Conservation (phyloP, 2,113 vertebrate genomes). For the Lepisosteus osseus region DNA sequence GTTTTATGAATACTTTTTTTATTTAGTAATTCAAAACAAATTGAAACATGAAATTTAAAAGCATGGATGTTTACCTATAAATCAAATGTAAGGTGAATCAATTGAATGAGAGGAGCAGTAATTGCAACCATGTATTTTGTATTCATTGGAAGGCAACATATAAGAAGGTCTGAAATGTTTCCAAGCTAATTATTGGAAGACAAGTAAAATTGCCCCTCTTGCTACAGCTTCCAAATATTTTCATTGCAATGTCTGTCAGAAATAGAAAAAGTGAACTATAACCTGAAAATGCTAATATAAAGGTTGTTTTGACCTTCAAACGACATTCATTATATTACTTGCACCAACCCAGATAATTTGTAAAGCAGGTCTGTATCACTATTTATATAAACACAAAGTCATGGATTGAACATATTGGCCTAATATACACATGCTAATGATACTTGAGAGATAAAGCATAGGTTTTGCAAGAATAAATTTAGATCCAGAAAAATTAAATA, state of each 20-base stretch:
- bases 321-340: conserved; percentile 4
- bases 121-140: too few relatives aligned
- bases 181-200: conserved; percentile 22
- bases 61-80: too few relatives aligned
- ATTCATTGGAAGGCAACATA: not conserved
- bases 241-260: conserved; percentile 23
- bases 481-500: not conserved
- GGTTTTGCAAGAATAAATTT: not conserved
- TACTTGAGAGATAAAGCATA: conserved; percentile 1
- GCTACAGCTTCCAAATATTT: conserved; percentile 5
- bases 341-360: not conserved
- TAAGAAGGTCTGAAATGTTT: conserved; percentile 21
- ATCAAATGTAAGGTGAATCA: too few relatives aligned
- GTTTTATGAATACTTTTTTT: too few relatives aligned
- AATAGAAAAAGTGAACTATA: conserved; percentile 15
- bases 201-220: conserved; percentile 3
- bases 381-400: not conserved
- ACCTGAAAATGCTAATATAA: conserved; percentile 22
- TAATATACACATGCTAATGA: not conserved
- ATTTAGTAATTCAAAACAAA: too few relatives aligned
- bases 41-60: too few relatives aligned
- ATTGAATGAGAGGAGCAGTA: too few relatives aligned
- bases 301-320: conserved; percentile 20
- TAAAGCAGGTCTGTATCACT: not conserved
- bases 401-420: not conserved